These are phyloP conservation scores for Muraenolepis orangiensis DNA, from an alignment of 2,797 vertebrate species.

Conservation along the genomic window DNA sequence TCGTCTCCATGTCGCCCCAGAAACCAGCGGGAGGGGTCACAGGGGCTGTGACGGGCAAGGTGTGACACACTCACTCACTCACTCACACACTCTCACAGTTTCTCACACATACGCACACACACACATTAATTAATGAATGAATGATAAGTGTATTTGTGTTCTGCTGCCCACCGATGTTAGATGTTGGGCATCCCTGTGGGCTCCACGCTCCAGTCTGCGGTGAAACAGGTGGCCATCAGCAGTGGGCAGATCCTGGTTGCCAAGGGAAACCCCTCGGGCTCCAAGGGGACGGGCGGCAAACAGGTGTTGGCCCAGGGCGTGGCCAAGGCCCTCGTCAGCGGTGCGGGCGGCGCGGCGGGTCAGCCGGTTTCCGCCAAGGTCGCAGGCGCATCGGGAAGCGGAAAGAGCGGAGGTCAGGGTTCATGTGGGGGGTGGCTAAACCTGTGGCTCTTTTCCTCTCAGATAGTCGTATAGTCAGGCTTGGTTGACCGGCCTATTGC, in stretches of 20 bases:
- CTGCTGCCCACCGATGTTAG: constrained; percentile 63
- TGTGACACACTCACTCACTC: constrained; percentile 36
- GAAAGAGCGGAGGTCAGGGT: constrained; percentile 88
- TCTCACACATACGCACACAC: neutral
- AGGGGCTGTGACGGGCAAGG: constrained; percentile 81
- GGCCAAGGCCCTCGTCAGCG: constrained; percentile 94
- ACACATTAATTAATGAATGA: too few relatives aligned
- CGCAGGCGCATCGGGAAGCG: constrained; percentile 75
- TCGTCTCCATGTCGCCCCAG: constrained; percentile 93
- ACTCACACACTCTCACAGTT: too few relatives aligned
- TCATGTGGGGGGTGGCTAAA: constrained; percentile 57
- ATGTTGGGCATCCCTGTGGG: constrained; percentile 89
- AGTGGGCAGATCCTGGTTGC: constrained; percentile 95
- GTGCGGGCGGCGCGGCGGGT: constrained; percentile 79
- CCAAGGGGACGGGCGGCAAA: constrained; percentile 90
- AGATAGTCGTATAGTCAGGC: neutral
- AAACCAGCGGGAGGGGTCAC: constrained; percentile 77
- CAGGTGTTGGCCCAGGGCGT: constrained; percentile 96
- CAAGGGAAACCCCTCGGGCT: constrained; percentile 83
- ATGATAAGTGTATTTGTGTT: neutral
- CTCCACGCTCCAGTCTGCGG: constrained; percentile 85
- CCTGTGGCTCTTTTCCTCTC: neutral
- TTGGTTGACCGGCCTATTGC: neutral
- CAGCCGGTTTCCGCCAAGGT: constrained; percentile 85
- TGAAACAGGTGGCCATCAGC: constrained; percentile 95